Base-by-base conservation (phyloP, 2,113 vertebrate genomes). In the Ameiurus melas region DNA sequence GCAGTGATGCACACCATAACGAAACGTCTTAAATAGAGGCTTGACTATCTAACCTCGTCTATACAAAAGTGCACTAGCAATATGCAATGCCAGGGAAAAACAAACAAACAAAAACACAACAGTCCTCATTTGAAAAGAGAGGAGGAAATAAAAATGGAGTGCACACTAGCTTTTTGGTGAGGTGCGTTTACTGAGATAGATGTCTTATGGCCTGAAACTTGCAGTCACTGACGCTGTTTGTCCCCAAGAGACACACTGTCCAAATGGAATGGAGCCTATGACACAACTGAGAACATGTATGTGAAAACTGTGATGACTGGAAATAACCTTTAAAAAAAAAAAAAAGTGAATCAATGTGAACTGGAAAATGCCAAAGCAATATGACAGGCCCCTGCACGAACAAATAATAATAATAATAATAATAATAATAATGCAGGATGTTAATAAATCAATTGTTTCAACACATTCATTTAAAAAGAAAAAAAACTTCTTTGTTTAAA, bases 41-140 rank as follows among this genome's bases (percentile, higher is more conserved):
- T 92, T 73, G 89, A 92, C 90, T 89, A 62, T 93, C 92, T 93
- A 91, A 92, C 90, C 77, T 89, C 66, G 25, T 92, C 93, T 94
- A 93, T 93, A 94, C 90, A 94, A 95, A 95, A 95, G 94, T 95
- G 95, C 94, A 94, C 94, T 92, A 94, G 92, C 93, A 93, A 94
- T 93, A 92, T 89, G 93, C 93, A 92, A 92, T 93, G 57, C 80
- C 3, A 80, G 0, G 30, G 7, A 36, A 20, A 83, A 90, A 85
- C 78, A n/a, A 57, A 30, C 22, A 82, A 8, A 57, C 0, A 55
- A 33, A 36, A 85, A 81, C 36, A 1, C 36, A 36, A 43, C 89
- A 93, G 93, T 92, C 93, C 93, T 92, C 92, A 64, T 85, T 89
- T 79, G 43, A 87, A 88, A 89, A 83, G 79, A 84, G 53, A 81